Percentiles rank a stretch among this genome's conserved stretches.
phyloP scores from a whole-genome alignment of 2,888 invertebrate genomes.

The Leucophenga maculata region DNA sequence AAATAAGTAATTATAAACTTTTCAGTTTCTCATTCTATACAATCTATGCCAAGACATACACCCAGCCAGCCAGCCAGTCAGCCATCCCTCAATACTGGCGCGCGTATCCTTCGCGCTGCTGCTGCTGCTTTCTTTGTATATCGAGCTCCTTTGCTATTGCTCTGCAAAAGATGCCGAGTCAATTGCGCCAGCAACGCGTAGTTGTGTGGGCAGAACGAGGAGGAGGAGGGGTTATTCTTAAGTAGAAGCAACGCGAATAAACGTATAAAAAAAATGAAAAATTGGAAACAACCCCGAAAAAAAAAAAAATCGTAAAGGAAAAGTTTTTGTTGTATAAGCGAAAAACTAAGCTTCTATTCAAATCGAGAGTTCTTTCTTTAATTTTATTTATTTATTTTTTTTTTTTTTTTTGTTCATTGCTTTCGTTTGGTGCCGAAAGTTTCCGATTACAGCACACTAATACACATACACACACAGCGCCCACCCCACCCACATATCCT shows the following conservation, averaged over 20 bases:
- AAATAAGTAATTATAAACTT: slow-evolving; percentile 71
- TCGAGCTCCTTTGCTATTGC: no score
- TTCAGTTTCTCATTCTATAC: slow-evolving; percentile 55
- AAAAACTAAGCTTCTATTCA: slow-evolving; percentile 71
- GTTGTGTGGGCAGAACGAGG: no score
- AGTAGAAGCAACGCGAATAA: slow-evolving; percentile 31
- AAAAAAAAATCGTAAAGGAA: slow-evolving; percentile 36
- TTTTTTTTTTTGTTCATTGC: slow-evolving; percentile 36
- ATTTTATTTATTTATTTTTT: no score
- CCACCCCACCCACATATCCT: neutral
- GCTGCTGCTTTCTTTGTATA: no score
- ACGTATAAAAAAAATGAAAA: slow-evolving; percentile 40
- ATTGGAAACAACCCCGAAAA: slow-evolving; percentile 59
- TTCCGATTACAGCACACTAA: slow-evolving; percentile 60
- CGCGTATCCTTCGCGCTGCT: no score
- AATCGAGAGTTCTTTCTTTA: slow-evolving; percentile 63
- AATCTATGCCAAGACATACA: slow-evolving; percentile 16
- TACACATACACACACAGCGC: slow-evolving; percentile 21
- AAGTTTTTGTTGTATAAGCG: slow-evolving; percentile 67
- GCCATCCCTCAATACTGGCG: no score
- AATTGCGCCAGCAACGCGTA: neutral
- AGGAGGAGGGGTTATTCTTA: neutral
- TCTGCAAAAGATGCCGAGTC: neutral
- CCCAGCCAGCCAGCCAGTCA: neutral
- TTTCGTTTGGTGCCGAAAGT: slow-evolving; percentile 64